Evolutionary conservation across 1,140 invertebrate species (phyloP), one percentile per base, ranked within the genome.

Genomic region (Venustaconcha ellipsiformis): DNA sequence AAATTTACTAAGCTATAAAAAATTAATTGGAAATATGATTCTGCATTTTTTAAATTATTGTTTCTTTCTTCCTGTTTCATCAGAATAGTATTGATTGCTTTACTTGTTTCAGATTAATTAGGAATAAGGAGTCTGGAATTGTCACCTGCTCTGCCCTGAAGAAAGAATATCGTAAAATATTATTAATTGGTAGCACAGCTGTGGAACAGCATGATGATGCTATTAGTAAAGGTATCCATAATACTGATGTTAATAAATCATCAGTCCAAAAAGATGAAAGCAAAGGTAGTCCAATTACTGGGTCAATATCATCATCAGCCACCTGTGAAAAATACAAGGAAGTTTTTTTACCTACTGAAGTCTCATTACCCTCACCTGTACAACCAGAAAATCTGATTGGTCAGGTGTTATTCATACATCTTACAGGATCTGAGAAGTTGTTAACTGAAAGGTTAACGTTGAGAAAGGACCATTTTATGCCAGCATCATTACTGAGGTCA

Each of bases 141-240:
- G 72, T 86, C n/a, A 82, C 84, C 12, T 86, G 84, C 63, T 86
- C 84, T 60, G 80, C 83, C 12, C 70, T 86, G 59, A 86, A 84
- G 79, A 77, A 72, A 68, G 13, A 55, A 17, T 84, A 86, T 66
- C 68, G 84, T 69, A 63, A 83, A 13, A 77, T 82, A 37, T 58
- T 86, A 5, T 67, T 80, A 14, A 37, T 60, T 48, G 81, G 81
- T 18, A 18, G 15, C 48, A 55, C 57, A 23, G 55, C 57, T 18
- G 37, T 26, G 30, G 0, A 59, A 26, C 15, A 48, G 48, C 20
- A 13, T 18, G 58, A 30, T 57, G 60, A 14, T 17, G n/a, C 14
- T 17, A 23, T 37, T 11, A 57, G 37, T 17, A 67, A 57, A 48
- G 20, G 23, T 14, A 26, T 65, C 68, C 30, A 23, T 63, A 48